These are phyloP conservation scores for Crepidodera aurea DNA, from an alignment of 2,888 invertebrate species.

Conservation along the genomic window DNA sequence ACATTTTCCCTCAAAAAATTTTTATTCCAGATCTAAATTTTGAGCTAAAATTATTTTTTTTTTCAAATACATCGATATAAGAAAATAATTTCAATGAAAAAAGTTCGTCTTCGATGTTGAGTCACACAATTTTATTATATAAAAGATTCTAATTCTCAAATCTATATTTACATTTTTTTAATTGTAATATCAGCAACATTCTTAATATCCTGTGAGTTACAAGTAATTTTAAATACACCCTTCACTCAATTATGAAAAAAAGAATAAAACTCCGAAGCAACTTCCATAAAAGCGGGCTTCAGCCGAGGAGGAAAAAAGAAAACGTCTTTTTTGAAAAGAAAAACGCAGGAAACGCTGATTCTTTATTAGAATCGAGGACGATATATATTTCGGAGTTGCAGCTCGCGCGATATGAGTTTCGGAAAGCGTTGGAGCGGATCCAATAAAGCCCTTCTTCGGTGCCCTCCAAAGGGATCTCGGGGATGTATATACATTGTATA, in stretches of 20 bases:
- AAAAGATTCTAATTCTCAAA: too few relatives aligned
- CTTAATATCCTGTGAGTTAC: background rate
- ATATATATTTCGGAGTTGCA: slow-evolving; percentile 10
- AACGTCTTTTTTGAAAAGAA: slow-evolving; percentile 35
- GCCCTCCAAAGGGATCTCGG: slow-evolving; percentile 26
- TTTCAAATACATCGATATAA: too few relatives aligned
- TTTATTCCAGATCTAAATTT: too few relatives aligned
- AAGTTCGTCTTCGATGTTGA: too few relatives aligned
- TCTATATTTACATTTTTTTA: too few relatives aligned
- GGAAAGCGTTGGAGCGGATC: slow-evolving; percentile 55
- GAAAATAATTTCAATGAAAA: too few relatives aligned
- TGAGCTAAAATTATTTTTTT: too few relatives aligned
- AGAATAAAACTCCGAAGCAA: background rate
- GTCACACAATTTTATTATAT: too few relatives aligned
- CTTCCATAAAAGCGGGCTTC: slow-evolving; percentile 16
- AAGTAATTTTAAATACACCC: background rate
- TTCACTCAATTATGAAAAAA: too few relatives aligned
- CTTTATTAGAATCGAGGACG: slow-evolving; percentile 41
- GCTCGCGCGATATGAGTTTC: slow-evolving; percentile 50
- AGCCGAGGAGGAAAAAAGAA: slow-evolving; percentile 27
- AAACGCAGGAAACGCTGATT: slow-evolving; percentile 32
- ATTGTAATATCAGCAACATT: too few relatives aligned
- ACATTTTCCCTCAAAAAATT: too few relatives aligned
- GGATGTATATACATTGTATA: slow-evolving; percentile 23
- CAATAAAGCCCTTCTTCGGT: slow-evolving; percentile 52